Percentiles rank a stretch among this genome's conserved stretches.
phyloP scores from a whole-genome alignment of 2,113 vertebrate genomes.

The Mohoua ochrocephala region DNA sequence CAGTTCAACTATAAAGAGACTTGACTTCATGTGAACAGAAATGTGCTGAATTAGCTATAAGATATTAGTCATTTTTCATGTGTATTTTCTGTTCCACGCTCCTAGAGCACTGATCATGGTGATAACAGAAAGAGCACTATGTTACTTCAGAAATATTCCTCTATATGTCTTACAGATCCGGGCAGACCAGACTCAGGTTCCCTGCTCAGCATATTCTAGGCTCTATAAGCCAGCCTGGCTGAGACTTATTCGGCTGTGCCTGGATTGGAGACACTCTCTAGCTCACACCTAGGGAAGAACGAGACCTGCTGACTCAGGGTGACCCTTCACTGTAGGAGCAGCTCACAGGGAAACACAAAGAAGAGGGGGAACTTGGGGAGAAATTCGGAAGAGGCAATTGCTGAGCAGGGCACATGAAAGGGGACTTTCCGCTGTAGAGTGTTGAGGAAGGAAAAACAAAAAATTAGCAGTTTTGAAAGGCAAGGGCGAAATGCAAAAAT shows the following conservation, averaged over 20 bases:
- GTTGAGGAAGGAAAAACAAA: neutral
- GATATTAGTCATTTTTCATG: neutral
- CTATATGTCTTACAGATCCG: neutral
- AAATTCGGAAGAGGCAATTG: neutral
- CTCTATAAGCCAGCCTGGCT: neutral
- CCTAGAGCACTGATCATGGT: neutral
- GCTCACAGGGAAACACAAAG: neutral
- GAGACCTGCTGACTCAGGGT: neutral
- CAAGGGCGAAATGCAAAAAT: neutral
- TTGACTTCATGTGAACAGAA: neutral
- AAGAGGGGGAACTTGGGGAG: neutral
- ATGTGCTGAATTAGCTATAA: neutral
- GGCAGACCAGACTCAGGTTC: neutral
- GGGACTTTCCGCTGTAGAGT: neutral
- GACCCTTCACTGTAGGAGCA: neutral
- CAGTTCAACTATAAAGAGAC: neutral
- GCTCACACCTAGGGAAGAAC: neutral
- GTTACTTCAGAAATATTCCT: neutral
- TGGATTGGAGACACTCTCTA: neutral
- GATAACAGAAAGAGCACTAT: neutral
- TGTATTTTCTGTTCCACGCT: neutral
- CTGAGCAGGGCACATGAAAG: neutral
- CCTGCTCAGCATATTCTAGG: neutral
- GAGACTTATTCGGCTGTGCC: neutral
- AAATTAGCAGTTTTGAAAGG: neutral